Conservation (phyloP, 37 sponge, comb jelly and placozoan genomes). For the Eunapius fragilis region DNA sequence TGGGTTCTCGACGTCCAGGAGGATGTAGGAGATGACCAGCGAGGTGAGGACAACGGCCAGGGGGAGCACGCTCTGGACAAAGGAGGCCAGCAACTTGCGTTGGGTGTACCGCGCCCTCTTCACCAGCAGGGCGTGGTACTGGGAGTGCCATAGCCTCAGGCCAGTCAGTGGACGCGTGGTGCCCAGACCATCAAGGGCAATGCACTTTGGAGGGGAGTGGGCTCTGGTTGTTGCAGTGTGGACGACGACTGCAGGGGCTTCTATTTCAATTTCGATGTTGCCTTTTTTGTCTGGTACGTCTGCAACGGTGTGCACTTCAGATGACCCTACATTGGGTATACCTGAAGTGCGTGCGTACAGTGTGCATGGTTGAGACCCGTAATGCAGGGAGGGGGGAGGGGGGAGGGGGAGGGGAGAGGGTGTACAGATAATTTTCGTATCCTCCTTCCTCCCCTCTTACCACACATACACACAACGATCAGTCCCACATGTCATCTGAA, state of each 20-base stretch:
- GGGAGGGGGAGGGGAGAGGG: too few relatives aligned
- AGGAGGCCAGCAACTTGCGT: constrained; percentile 15
- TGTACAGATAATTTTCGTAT: too few relatives aligned
- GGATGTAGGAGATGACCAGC: constrained; percentile 36
- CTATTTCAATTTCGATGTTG: not conserved
- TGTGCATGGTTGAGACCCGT: too few relatives aligned
- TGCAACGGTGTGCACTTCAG: not conserved
- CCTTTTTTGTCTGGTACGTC: not conserved
- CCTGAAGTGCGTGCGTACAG: too few relatives aligned
- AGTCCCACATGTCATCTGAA: too few relatives aligned
- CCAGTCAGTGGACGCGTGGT: not conserved
- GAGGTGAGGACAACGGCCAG: constrained; percentile 32
- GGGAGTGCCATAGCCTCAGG: constrained; percentile 18
- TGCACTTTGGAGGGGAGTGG: not conserved
- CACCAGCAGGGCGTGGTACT: constrained; percentile 47
- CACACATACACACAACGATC: too few relatives aligned
- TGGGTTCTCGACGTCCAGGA: constrained; percentile 49
- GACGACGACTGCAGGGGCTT: not conserved
- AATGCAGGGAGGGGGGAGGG: too few relatives aligned
- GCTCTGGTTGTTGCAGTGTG: not conserved
- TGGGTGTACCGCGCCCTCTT: constrained; percentile 65
- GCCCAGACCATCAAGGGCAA: not conserved
- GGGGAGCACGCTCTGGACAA: constrained; percentile 72
- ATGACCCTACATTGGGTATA: not conserved
- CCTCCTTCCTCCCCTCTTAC: too few relatives aligned